Evolutionary conservation across 2,797 vertebrate genomes (phyloP), one percentile per base, ranked within the genome.

Genomic region (Enteromius treurensis): DNA sequence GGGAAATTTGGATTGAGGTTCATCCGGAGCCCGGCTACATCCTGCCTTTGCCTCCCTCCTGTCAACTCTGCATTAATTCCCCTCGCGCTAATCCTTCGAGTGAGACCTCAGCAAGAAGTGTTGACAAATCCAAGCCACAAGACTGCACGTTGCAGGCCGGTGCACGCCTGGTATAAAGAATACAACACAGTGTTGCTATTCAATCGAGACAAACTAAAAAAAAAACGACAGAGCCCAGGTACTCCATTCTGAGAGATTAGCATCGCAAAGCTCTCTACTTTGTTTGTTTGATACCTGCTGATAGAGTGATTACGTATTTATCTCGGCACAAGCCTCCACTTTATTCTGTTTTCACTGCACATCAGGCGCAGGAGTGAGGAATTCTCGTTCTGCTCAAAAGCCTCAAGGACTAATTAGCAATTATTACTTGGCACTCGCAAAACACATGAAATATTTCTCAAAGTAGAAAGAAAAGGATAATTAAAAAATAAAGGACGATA

Each of bases 401-500:
- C 81, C 85, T 85, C 79, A 88, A 85, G 84, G 83, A 87, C 80
- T 86, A 85, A 83, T 87, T 87, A 87, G 84, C 82, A 87, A 88
- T 87, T 86, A 88, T 85, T 84, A 83, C 86, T 84, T 75, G 79
- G 76, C 73, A 75, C 71, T 83, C 32, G 77, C 86, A 86, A 84
- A 87, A 83, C 79, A 84, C 73, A 84, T 86, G 84, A 87, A 86
- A 86, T 82, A 84, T 84, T 83, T 69, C 71, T 81, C 74, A 60
- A 82, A 84, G 76, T 73, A 75, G 53, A 84, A 69, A 84, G 73
- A 84, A 68, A 87, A 47, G 70, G 82, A 79, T 88, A 45, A 86
- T 86, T 84, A 86, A 88, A 83, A 86, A 79, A 88, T 85, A 74
- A 85, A 88, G 65, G 58, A 80, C 23, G 17, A 82, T 80, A 81